Conservation (phyloP, 2,888 invertebrate genomes). For the Drosophila pullipes region DNA sequence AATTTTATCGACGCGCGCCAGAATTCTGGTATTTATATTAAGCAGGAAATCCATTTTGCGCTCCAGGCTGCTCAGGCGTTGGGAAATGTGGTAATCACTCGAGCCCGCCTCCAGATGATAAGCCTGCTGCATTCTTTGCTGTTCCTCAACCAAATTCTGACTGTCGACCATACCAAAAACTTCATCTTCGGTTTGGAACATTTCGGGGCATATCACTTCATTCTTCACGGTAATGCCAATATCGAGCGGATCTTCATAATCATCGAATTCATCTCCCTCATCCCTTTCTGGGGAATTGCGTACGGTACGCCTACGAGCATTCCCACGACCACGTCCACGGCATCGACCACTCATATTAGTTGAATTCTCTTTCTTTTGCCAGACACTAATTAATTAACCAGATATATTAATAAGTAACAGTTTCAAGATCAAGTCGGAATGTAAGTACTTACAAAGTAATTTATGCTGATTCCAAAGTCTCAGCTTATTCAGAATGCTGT, state of each 20-base stretch:
- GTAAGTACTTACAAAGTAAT: not conserved
- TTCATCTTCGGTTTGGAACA: conserved; percentile 18
- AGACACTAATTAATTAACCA: not conserved
- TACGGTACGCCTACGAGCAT: not conserved
- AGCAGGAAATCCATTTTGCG: conserved; percentile 53
- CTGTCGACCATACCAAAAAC: conserved; percentile 47
- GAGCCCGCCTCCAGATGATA: conserved; percentile 25
- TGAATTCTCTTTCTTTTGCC: not conserved
- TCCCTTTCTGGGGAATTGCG: conserved; percentile 11
- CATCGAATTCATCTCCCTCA: not conserved
- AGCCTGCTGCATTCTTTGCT: conserved; percentile 33
- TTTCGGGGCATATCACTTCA: conserved; percentile 36
- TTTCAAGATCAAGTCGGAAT: not conserved
- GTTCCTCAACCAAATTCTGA: conserved; percentile 41
- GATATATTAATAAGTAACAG: not conserved
- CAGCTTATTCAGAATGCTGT: not conserved
- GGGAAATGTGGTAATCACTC: conserved; percentile 26
- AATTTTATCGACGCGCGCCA: conserved; percentile 50
- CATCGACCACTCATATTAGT: conserved; percentile 28
- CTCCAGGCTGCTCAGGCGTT: conserved; percentile 47
- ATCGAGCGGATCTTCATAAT: conserved; percentile 50
- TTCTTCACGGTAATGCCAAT: conserved; percentile 39
- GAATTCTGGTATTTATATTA: conserved; percentile 47
- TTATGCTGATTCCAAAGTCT: not conserved
- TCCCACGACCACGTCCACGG: conserved; percentile 9